Evolutionary conservation across 2,888 invertebrate species (phyloP), one percentile per base, ranked within the genome.

Genomic region (Tetragnatha montana): DNA sequence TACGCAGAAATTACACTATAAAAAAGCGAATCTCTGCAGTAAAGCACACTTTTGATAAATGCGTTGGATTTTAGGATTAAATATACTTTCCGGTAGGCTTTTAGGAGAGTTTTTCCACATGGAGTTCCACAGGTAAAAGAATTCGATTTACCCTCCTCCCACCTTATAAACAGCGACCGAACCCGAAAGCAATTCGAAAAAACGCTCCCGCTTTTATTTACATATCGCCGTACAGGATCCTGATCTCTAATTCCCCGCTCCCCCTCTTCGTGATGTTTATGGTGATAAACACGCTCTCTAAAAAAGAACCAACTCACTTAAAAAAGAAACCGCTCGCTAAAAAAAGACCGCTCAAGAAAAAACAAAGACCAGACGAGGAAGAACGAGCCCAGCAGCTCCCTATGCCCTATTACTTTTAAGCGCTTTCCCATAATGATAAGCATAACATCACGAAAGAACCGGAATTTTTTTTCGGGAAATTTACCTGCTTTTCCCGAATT

Each of bases 401-500:
- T 35, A 35, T 35, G 35, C 22, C 78, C 22, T 60, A 78, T 78
- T 78, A 78, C 22, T 78, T 78, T 60, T 78, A 78, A 78, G 78
- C 22, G 78, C 78, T 76, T 76, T 76, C 50, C 76, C 22, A 60
- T 78, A 68, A 78, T 35, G 78, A 60, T 78, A 60, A 78, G 60
- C 78, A n/a, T 17, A 17, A 75, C 47, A 75, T 47, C 75, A 75
- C 75, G 75, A 75, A 75, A 14, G 60, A 60, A 10, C 12, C 12
- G 60, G 14, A 17, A 17, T 60, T 60, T 60, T 60, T 8, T 60
- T 60, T 60, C 12, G 60, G 10, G 60, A 60, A 17, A 74, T 17
- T 51, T 74, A 82, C 82, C 82, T 82, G 82, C 35, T 17, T 60
- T 60, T 73, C 81, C 73, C 22, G 71, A 60, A 73, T 82, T 82